Evolutionary conservation across 1,140 invertebrate species (phyloP).

Genomic region (Philopotamus ludificatus): DNA sequence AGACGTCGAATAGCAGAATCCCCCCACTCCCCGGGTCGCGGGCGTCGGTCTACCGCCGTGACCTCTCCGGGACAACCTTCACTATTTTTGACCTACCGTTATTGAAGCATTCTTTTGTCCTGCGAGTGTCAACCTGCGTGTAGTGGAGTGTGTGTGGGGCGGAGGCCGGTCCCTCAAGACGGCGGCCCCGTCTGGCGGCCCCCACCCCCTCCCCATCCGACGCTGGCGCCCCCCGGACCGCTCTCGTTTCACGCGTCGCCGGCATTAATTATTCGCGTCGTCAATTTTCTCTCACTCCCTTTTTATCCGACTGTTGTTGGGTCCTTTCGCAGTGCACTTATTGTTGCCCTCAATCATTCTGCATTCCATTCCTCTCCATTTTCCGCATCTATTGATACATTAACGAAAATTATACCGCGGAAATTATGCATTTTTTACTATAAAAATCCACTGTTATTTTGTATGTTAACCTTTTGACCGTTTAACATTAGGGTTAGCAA

Average conservation of each 20-base stretch:
- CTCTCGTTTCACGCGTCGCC: conserved; percentile 38
- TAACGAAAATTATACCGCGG: no score
- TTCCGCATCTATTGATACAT: no score
- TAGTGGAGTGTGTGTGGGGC: not conserved
- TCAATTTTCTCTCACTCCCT: conserved; percentile 22
- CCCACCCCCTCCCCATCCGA: not conserved
- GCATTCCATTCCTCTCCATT: no score
- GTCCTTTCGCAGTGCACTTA: conserved; percentile 1
- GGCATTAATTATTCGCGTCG: conserved; percentile 36
- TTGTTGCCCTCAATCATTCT: not conserved
- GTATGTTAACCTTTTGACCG: no score
- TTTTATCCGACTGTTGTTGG: conserved; percentile 8
- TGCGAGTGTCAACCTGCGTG: not conserved
- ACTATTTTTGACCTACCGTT: not conserved
- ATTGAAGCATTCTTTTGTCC: not conserved
- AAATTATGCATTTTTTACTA: no score
- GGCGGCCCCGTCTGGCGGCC: conserved; percentile 18
- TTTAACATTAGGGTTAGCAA: no score
- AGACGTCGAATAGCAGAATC: not conserved
- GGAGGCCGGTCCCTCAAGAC: conserved; percentile 1
- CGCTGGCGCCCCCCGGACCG: not conserved
- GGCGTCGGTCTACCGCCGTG: not conserved
- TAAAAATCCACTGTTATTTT: no score
- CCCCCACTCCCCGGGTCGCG: not conserved
- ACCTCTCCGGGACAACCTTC: not conserved